A percentile compares a stretch with the other conserved stretches of the same genome.
Conservation (phyloP, 2,797 vertebrate genomes). For the Dendrocincla tyrannina region DNA sequence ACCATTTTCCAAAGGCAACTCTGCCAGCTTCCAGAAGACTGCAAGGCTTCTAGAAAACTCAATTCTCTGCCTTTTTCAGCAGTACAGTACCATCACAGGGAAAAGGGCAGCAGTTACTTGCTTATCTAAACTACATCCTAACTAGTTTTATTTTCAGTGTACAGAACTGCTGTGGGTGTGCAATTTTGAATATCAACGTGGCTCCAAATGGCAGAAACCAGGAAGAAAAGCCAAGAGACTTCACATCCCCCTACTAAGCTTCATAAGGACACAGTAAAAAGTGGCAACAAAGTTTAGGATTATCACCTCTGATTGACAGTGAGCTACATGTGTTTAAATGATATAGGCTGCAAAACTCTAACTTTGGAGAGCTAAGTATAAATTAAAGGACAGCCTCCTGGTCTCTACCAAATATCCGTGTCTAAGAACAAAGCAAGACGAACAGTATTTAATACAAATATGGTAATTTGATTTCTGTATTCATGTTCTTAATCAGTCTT, state of each 20-base stretch:
- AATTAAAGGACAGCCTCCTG: not conserved
- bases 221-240: not conserved
- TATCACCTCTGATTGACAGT: not conserved
- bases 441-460: not conserved
- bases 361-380: not conserved
- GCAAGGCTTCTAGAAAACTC: not conserved
- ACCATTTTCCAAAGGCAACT: not conserved
- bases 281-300: not conserved
- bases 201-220: not conserved
- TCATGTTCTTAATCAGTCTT: not conserved
- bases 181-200: not conserved
- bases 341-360: not conserved
- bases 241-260: not conserved
- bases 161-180: not conserved
- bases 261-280: not conserved
- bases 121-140: not conserved
- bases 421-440: not conserved
- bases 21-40: not conserved
- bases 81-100: not conserved
- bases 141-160: not conserved
- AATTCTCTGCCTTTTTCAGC: not conserved
- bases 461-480: not conserved
- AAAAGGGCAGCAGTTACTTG: not conserved
- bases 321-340: not conserved
- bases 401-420: not conserved